These are phyloP conservation scores for Condylura cristata DNA, from an alignment of 2,113 vertebrate genomes.

Conservation along the genomic window DNA sequence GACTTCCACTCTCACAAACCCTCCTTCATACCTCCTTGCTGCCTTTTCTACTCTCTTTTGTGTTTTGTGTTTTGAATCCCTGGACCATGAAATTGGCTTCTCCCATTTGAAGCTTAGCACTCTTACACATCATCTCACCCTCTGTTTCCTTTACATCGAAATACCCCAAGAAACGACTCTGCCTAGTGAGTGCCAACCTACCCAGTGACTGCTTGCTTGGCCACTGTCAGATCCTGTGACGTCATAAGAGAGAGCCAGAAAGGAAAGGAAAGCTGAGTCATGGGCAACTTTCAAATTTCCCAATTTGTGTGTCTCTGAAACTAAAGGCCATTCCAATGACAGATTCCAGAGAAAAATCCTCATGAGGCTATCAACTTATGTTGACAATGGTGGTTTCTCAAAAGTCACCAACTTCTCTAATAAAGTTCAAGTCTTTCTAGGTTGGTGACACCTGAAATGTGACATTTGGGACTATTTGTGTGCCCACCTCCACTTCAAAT, in stretches of 20 bases:
- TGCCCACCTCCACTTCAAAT: neutral
- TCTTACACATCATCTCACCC: neutral
- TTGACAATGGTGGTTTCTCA: constrained; percentile 1
- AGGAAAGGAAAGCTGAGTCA: constrained; percentile 18
- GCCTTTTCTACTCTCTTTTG: neutral
- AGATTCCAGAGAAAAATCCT: neutral
- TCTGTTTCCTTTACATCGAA: neutral
- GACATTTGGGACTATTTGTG: neutral
- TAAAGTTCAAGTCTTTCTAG: neutral
- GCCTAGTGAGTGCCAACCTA: neutral
- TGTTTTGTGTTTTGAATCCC: neutral
- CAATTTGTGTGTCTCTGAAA: neutral
- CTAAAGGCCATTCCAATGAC: neutral
- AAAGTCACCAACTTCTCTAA: neutral
- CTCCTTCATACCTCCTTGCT: neutral
- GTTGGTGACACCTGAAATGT: neutral
- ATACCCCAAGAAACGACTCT: neutral
- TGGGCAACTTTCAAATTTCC: neutral
- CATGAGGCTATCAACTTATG: neutral
- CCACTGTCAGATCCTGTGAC: neutral
- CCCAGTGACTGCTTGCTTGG: neutral
- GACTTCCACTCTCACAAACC: neutral
- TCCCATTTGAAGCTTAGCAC: neutral
- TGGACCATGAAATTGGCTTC: neutral
- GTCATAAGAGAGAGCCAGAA: neutral